These are phyloP conservation scores for Balaenoptera acutorostrata DNA, from an alignment of 2,113 vertebrate species.

Conservation along the genomic window DNA sequence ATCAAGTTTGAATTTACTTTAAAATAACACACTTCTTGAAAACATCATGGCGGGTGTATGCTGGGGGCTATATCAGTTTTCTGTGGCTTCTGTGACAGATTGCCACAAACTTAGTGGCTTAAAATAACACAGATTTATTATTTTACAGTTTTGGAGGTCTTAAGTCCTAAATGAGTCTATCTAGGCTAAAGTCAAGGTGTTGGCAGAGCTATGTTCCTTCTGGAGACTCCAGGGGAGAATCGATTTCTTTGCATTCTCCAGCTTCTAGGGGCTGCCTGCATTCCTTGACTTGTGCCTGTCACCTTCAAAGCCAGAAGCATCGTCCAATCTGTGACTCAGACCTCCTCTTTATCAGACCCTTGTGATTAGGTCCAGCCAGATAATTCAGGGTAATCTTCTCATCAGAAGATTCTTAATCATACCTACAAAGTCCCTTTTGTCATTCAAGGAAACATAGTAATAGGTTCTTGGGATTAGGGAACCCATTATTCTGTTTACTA, in stretches of 20 bases:
- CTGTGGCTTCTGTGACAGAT: background rate
- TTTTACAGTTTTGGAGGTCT: background rate
- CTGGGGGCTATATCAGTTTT: background rate
- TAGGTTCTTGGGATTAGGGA: background rate
- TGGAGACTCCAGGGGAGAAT: background rate
- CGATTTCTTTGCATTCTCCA: background rate
- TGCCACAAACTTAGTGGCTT: background rate
- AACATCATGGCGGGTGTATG: background rate
- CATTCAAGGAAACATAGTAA: background rate
- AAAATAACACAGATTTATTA: too few species aligned
- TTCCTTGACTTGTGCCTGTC: background rate
- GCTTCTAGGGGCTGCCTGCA: background rate
- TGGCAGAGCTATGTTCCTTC: background rate
- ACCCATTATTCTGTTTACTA: background rate
- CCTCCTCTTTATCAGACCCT: background rate
- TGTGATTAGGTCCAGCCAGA: background rate
- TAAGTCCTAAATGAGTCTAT: background rate
- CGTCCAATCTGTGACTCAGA: background rate
- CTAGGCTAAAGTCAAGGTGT: background rate
- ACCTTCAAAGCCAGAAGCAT: background rate
- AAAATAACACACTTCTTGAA: background rate
- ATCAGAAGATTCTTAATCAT: background rate
- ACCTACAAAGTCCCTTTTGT: background rate
- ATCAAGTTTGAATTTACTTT: background rate
- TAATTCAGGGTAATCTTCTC: background rate